Percentiles rank a stretch among this genome's conserved stretches.
Conservation (phyloP, 2,797 vertebrate genomes). For the Hydrolagus colliei region DNA sequence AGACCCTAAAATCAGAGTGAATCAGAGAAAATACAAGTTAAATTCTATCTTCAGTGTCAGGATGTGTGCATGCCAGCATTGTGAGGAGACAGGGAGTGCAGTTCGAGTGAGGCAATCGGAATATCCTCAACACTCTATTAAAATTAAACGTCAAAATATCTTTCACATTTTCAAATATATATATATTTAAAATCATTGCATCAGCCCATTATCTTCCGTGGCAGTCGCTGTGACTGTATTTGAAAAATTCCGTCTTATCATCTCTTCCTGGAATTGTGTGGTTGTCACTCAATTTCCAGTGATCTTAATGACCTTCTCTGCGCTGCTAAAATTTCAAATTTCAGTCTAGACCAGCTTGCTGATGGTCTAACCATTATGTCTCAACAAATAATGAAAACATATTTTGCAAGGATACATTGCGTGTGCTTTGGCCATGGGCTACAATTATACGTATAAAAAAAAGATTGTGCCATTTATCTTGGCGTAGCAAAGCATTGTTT, state of each 20-base stretch:
- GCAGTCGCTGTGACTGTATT: constrained; percentile 32
- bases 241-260: constrained; percentile 36
- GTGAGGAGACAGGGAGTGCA: too few species aligned
- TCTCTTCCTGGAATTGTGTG: constrained; percentile 39
- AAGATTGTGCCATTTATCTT: background rate
- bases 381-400: constrained; percentile 6
- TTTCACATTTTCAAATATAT: constrained; percentile 35
- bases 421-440: background rate
- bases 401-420: background rate
- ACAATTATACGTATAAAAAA: background rate
- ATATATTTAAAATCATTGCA: constrained; percentile 40
- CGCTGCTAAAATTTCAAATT: background rate
- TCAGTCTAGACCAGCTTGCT: background rate
- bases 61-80: too few species aligned
- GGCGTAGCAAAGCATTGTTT: background rate
- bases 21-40: too few species aligned
- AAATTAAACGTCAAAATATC: constrained; percentile 34
- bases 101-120: too few species aligned
- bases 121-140: too few species aligned
- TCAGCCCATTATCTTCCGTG: constrained; percentile 31
- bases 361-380: background rate
- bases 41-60: too few species aligned
- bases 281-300: constrained; percentile 34
- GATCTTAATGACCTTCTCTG: constrained; percentile 18
- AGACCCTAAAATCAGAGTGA: too few species aligned